phyloP scores from a whole-genome alignment of 2,113 vertebrate species.

The Bos taurus region ARS-UCD2.0 NC_037333.1:81397001-81397500 shows the following conservation, averaged over 20 bases:
- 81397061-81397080: not conserved
- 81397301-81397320: not conserved
- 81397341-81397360: not conserved
- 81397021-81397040: not conserved
- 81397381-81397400: not conserved
- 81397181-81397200: not conserved
- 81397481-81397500: not conserved
- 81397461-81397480: not conserved
- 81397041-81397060: not conserved
- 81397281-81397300: not conserved
- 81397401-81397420: not conserved
- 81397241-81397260: not conserved
- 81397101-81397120: not conserved
- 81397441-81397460: not conserved
- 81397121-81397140: not conserved
- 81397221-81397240: not conserved
- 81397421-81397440: not conserved
- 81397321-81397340: not conserved
- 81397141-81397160: not conserved
- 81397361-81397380: not conserved
- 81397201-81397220: not conserved
- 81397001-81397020: not conserved
- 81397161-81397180: not conserved
- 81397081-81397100: not conserved
- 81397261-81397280: not conserved